phyloP scores from a whole-genome alignment of 2,888 invertebrate species.

The Heliconius charithonia region DNA sequence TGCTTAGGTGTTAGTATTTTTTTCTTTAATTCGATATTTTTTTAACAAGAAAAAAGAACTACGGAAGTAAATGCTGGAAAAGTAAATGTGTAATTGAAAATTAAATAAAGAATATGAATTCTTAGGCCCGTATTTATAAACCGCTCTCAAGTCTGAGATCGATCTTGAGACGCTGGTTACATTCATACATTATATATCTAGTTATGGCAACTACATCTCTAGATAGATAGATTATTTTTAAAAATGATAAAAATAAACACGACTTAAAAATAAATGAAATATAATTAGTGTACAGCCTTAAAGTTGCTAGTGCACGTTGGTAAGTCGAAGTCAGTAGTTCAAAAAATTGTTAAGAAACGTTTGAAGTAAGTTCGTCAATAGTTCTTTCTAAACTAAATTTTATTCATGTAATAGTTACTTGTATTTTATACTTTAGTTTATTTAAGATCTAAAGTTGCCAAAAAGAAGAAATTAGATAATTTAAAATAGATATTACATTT shows the following conservation, averaged over 20 bases:
- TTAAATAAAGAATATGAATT: too few species aligned
- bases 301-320: background rate
- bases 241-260: background rate
- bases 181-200: too few species aligned
- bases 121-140: too few species aligned
- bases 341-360: background rate
- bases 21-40: background rate
- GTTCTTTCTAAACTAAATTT: background rate
- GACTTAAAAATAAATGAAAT: background rate
- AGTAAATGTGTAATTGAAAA: too few species aligned
- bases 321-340: background rate
- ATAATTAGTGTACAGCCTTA: background rate
- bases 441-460: background rate
- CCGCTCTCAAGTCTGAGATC: too few species aligned
- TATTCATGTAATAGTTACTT: background rate
- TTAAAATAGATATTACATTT: too few species aligned
- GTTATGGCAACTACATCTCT: too few species aligned
- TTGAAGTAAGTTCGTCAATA: background rate
- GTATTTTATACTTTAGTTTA: background rate
- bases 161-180: too few species aligned
- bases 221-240: background rate
- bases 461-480: too few species aligned
- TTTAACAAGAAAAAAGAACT: background rate
- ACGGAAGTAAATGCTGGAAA: too few species aligned
- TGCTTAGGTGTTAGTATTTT: background rate